Evolutionary conservation across 2,888 invertebrate genomes (phyloP).

Genomic region (Augochlorella aurata): DNA sequence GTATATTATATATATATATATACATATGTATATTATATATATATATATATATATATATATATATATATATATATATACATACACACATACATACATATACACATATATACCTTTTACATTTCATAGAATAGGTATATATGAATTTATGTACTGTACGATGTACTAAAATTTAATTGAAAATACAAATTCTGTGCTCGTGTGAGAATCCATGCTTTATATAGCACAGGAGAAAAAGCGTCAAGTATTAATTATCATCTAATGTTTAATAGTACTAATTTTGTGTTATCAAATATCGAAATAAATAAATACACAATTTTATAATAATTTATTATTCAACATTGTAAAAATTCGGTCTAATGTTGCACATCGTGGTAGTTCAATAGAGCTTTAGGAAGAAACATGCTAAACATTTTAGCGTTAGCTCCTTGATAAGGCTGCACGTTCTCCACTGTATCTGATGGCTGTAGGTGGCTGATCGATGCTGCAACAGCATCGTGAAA

Average conservation of each 20-base stretch:
- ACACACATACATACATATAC: constrained; percentile 59
- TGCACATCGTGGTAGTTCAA: constrained; percentile 70
- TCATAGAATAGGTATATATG: constrained; percentile 70
- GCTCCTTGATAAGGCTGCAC: constrained; percentile 79
- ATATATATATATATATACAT: not conserved
- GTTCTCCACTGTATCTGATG: constrained; percentile 74
- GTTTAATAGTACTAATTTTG: constrained; percentile 73
- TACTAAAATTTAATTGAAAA: constrained; percentile 73
- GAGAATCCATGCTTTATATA: constrained; percentile 47
- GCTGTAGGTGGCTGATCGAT: constrained; percentile 73
- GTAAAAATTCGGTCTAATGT: constrained; percentile 80
- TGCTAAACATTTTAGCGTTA: constrained; percentile 77
- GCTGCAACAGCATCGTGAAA: constrained; percentile 65
- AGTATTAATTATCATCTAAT: constrained; percentile 62
- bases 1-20: not conserved
- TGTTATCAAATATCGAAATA: constrained; percentile 76
- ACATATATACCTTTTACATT: constrained; percentile 39
- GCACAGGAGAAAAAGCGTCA: constrained; percentile 64
- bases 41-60: not conserved
- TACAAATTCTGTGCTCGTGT: constrained; percentile 67
- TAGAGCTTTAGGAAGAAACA: constrained; percentile 76
- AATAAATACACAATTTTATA: constrained; percentile 81
- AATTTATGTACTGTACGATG: constrained; percentile 74
- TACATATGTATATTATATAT: not conserved
- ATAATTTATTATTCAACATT: constrained; percentile 81